Evolutionary conservation across 2,113 vertebrate genomes (phyloP), one percentile per base, ranked within the genome.

Genomic region (Numenius arquata): DNA sequence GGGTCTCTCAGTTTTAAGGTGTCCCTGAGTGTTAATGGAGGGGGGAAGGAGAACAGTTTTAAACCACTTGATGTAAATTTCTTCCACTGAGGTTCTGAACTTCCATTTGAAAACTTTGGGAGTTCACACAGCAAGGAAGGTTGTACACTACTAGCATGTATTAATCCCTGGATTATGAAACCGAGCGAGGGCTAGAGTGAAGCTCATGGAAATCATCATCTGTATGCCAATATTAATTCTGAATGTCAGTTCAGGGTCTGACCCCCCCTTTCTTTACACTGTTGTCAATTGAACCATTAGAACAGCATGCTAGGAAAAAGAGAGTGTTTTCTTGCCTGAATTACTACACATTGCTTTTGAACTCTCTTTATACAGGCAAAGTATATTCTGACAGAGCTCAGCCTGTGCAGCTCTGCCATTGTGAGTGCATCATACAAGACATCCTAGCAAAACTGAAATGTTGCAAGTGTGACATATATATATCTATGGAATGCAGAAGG

Each of bases 141-240:
- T 38, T 83, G 58, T 40, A 41, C 2, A 0, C 9, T 45, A 2
- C 10, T 38, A 25, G 4, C 3, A 2, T 34, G 2, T 61, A 15
- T 52, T 43, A 45, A 45, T 67, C 7, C 18, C 29, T 12, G 19
- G 32, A 34, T 26, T 73, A 45, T 29, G 30, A 48, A 61, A 29
- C 5, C 11, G 58, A 32, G 20, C 0, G 2, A 74, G 23, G 9
- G 55, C 14, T 22, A 43, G 32, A 70, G 47, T 13, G 50, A 91
- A 90, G 26, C 5, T 89, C 11, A 1, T 2, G 11, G 27, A 38
- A 82, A 17, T 61, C 3, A 5, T 36, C 12, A 50, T 25, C 25
- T 1, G 0, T 0, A 0, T 48, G 36, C 41, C 23, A 59, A 1
- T n/a, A 47, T n/a, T 2, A 26, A 15, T 68, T 67, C 29, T 30